A percentile compares a stretch with the other conserved stretches of the same genome.
phyloP scores from a whole-genome alignment of 35 echinoderm and acorn worm genomes.

The Apostichopus californicus region DNA sequence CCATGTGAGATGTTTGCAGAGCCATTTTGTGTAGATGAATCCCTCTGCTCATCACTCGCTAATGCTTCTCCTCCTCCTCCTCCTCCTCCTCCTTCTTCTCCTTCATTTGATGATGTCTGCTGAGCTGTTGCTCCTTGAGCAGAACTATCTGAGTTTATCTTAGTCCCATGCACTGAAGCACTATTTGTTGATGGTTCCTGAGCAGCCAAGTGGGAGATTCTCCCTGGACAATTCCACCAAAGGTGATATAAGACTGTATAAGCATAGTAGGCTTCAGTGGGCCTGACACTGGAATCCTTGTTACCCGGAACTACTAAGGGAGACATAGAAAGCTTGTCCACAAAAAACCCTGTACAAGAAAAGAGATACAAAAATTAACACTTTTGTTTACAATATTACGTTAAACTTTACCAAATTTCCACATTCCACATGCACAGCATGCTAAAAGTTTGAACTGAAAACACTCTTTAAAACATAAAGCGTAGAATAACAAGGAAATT shows the following conservation, averaged over 20 bases:
- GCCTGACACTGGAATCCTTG: background rate
- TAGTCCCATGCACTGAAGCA: no score
- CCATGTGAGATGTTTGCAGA: background rate
- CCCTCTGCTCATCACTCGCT: background rate
- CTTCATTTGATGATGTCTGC: background rate
- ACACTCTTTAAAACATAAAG: no score
- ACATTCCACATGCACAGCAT: no score
- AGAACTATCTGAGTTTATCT: background rate
- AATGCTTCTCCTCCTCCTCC: background rate
- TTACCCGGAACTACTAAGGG: background rate
- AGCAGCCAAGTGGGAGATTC: background rate
- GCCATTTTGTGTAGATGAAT: background rate
- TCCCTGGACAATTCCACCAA: background rate
- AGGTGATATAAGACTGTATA: conserved; percentile 18
- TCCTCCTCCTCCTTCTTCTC: background rate
- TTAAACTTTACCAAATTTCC: no score
- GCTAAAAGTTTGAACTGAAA: no score
- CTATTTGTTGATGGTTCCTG: background rate
- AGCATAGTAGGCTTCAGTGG: conserved; percentile 7
- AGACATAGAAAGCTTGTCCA: background rate
- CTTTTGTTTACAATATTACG: no score
- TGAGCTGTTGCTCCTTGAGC: background rate
- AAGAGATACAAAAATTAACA: background rate
- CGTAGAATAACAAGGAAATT: no score
- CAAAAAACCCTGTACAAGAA: background rate